These are phyloP conservation scores for Bungarus multicinctus DNA, from an alignment of 2,113 vertebrate genomes.

Conservation along the genomic window DNA sequence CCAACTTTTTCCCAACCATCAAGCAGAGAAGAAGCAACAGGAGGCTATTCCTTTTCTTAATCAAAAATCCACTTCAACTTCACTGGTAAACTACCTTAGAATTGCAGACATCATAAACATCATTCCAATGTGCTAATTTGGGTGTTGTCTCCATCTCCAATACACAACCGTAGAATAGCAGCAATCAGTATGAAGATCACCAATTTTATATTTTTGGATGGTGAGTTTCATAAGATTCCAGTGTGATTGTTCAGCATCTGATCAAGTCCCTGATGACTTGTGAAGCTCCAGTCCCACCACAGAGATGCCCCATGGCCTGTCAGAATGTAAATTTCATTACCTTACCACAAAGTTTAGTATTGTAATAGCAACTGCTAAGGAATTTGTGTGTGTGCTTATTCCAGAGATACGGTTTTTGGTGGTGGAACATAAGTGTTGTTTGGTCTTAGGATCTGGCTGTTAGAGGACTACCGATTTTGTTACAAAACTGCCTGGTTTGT, in stretches of 20 bases:
- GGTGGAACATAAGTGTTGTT: neutral
- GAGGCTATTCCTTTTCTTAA: neutral
- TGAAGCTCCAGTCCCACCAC: neutral
- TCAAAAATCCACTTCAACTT: neutral
- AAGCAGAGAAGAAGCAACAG: neutral
- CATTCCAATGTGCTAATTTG: neutral
- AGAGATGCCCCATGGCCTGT: neutral
- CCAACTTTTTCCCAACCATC: neutral
- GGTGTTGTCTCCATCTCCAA: neutral
- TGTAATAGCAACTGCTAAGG: neutral
- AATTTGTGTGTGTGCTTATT: neutral
- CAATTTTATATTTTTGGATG: neutral
- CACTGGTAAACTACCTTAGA: neutral
- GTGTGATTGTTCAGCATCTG: neutral
- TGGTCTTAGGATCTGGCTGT: neutral
- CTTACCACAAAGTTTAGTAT: neutral
- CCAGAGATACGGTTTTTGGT: neutral
- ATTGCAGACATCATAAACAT: neutral
- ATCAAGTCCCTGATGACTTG: neutral
- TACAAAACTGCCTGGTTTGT: neutral
- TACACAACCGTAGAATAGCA: neutral
- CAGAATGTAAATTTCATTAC: neutral
- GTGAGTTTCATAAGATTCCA: neutral
- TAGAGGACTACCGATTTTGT: neutral
- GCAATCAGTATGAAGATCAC: neutral